Percentiles rank a stretch among this genome's conserved stretches.
phyloP scores from a whole-genome alignment of 2,888 invertebrate species.

The Oligia latruncula region DNA sequence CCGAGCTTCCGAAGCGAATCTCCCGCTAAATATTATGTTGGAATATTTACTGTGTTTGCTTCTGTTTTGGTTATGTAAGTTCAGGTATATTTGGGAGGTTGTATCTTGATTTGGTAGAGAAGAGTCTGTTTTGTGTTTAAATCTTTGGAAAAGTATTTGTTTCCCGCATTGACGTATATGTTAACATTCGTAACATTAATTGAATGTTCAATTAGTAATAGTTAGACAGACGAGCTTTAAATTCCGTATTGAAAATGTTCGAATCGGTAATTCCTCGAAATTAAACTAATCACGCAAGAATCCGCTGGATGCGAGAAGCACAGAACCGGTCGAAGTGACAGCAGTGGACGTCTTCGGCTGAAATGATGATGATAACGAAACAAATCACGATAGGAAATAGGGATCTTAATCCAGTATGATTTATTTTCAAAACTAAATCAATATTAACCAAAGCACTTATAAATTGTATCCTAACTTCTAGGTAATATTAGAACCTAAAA shows the following conservation, averaged over 20 bases:
- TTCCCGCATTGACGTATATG: neutral
- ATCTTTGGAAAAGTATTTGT: neutral
- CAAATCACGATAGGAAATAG: neutral
- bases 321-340: neutral
- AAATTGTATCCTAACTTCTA: neutral
- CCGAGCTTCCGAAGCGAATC: constrained; percentile 62
- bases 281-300: neutral
- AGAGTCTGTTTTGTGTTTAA: neutral
- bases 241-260: neutral
- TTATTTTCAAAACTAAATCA: neutral
- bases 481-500: constrained; percentile 9
- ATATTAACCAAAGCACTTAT: neutral
- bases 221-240: neutral
- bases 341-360: neutral
- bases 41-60: constrained; percentile 49
- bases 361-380: neutral
- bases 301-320: neutral
- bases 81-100: constrained; percentile 11
- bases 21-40: constrained; percentile 57
- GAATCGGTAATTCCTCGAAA: neutral
- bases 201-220: neutral
- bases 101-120: constrained; percentile 10
- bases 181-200: neutral
- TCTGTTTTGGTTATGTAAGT: constrained; percentile 45
- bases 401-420: neutral